Evolutionary conservation across 1,140 invertebrate genomes (phyloP), one percentile per base, ranked within the genome.

Genomic region (Drosophila fuyamai): DNA sequence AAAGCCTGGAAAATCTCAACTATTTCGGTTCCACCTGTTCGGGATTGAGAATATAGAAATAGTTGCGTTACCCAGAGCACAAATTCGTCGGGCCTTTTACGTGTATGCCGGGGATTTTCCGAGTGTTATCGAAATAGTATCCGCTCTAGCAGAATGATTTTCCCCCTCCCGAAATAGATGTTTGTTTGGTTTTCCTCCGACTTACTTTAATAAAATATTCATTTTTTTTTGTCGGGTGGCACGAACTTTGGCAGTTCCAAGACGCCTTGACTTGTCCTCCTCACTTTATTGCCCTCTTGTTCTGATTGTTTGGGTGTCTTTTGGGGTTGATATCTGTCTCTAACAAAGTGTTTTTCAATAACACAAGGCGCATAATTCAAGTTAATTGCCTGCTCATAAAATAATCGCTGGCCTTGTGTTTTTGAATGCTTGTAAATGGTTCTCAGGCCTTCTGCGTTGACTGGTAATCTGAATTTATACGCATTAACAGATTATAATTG

Each of bases 1-100:
- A 78, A 74, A 58, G 70, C 61, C 81, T 85, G 84, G 84, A 89
- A 89, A 84, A 79, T 90, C 74, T 90, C 58, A 70, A 68, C 85
- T 88, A 86, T 82, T 76, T 86, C 55, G 50, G 61, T 35, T 88
- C 79, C 81, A 81, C 81, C 81, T 85, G 81, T 85, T 85, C 57
- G 57, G 43, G 43, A 16, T 48, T 38, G 35, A 27, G 38, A 63
- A 35, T 23, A 56, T 46, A 63, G 58, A 80, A 89, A 88, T 84
- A 88, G 67, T 41, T 44, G 12, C 44, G 36, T 48, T 70, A 88
- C 84, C 84, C 84, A 88, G 59, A 58, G 44, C 63, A 70, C 84
- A 89, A 65, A 40, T 77, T 51, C 46, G 41, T 23, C 76, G 58
- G 12, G 79, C 81, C 82, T 60, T 84, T 70, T 84, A 74, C 63